Evolutionary conservation across 2,888 invertebrate genomes (phyloP).

Genomic region (Agrotis clavis): DNA sequence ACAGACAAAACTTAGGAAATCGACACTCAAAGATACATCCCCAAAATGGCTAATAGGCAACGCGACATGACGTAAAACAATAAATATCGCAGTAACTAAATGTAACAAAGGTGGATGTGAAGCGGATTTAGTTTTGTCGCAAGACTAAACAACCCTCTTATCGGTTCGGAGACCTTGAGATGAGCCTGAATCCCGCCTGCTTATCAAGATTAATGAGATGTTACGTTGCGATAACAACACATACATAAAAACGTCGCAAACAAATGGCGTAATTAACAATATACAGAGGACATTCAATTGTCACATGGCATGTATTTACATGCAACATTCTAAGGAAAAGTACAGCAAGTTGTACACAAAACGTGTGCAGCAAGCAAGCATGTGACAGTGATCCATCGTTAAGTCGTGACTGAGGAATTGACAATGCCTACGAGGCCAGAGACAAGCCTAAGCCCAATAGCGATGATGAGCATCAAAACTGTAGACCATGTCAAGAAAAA

Average conservation of each 20-base stretch:
- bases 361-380: constrained; percentile 44
- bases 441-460: constrained; percentile 14
- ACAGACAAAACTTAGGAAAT: constrained; percentile 7
- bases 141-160: constrained; percentile 76
- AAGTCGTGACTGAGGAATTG: constrained; percentile 33
- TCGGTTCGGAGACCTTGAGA: constrained; percentile 82
- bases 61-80: constrained; percentile 29
- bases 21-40: not conserved
- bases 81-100: constrained; percentile 20
- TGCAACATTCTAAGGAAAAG: constrained; percentile 28
- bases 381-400: constrained; percentile 38
- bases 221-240: constrained; percentile 66
- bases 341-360: constrained; percentile 37
- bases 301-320: constrained; percentile 14
- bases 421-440: constrained; percentile 31
- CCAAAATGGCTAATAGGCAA: constrained; percentile 2
- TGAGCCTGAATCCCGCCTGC: constrained; percentile 78
- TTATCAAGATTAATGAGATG: constrained; percentile 85
- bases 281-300: constrained; percentile 44
- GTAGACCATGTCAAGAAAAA: constrained; percentile 25
- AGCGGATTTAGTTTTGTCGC: constrained; percentile 57
- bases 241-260: constrained; percentile 48
- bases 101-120: constrained; percentile 42
- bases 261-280: constrained; percentile 54
- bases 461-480: constrained; percentile 7